These are phyloP conservation scores for Eciton burchellii DNA, from an alignment of 1,140 invertebrate genomes.

Conservation along the genomic window DNA sequence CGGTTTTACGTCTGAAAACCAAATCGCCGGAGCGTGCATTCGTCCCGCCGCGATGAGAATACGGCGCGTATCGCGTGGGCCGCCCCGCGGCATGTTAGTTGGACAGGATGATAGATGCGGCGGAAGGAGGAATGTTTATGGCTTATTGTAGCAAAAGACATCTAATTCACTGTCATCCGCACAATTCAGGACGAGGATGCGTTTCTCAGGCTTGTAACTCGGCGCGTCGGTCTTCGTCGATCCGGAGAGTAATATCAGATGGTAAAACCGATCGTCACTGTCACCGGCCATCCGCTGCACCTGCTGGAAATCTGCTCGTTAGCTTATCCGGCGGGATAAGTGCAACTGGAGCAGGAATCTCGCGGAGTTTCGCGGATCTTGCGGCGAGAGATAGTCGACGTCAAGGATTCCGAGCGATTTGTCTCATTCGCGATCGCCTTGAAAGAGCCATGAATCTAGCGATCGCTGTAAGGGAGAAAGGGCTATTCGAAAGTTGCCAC, in stretches of 20 bases:
- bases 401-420: no score
- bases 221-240: not conserved
- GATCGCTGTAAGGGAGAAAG: slow-evolving; percentile 72
- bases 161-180: slow-evolving; percentile 62
- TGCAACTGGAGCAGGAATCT: no score
- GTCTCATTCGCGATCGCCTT: no score
- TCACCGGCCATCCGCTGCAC: not conserved
- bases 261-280: slow-evolving; percentile 11
- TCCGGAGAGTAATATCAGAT: no score
- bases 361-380: no score
- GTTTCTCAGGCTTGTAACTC: slow-evolving; percentile 52
- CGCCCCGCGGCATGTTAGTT: slow-evolving; percentile 49
- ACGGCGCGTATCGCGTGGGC: slow-evolving; percentile 26
- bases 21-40: slow-evolving; percentile 56
- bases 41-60: slow-evolving; percentile 56
- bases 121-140: slow-evolving; percentile 57
- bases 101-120: slow-evolving; percentile 52
- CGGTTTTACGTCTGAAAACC: slow-evolving; percentile 62
- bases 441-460: slow-evolving; percentile 71
- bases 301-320: no score
- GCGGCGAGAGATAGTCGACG: no score
- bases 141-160: slow-evolving; percentile 68
- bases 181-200: slow-evolving; percentile 38
- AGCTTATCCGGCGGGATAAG: no score
- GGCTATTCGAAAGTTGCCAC: no score